These are phyloP conservation scores for Argynnis bischoffii DNA, from an alignment of 2,888 invertebrate species.

Conservation along the genomic window DNA sequence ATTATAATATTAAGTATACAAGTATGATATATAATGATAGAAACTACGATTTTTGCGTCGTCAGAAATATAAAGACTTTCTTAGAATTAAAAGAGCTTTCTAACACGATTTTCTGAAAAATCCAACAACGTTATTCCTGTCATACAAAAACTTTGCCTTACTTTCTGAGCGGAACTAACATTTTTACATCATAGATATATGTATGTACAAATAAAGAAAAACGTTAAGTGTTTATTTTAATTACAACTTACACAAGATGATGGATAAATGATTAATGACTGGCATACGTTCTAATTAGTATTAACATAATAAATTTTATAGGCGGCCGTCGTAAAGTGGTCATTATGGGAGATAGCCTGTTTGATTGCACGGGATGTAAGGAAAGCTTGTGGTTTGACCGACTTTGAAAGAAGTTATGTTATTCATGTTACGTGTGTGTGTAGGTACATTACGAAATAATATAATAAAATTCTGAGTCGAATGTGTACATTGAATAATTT, in stretches of 20 bases:
- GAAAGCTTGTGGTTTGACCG: conserved; percentile 14
- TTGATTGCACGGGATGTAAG: conserved; percentile 45
- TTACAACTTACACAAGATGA: conserved; percentile 25
- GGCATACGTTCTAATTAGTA: conserved; percentile 44
- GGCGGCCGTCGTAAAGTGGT: conserved; percentile 47
- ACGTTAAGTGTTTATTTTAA: conserved; percentile 17
- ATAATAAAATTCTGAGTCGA: no score
- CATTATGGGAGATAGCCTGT: conserved; percentile 52
- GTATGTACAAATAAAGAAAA: background rate
- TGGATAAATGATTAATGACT: conserved; percentile 40
- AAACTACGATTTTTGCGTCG: no score
- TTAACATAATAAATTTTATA: conserved; percentile 52
- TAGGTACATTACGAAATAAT: no score
- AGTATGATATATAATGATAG: no score
- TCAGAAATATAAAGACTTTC: no score
- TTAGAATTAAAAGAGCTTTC: no score
- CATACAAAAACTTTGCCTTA: no score
- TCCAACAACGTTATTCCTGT: no score
- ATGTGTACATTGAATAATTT: no score
- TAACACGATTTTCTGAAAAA: no score
- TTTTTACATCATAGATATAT: background rate
- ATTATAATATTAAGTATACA: no score
- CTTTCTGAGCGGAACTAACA: background rate
- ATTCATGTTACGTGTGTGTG: background rate
- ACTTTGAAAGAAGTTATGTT: background rate